Evolutionary conservation across 2,113 vertebrate species (phyloP), one percentile per base, ranked within the genome.

Genomic region (Corythoichthys intestinalis): DNA sequence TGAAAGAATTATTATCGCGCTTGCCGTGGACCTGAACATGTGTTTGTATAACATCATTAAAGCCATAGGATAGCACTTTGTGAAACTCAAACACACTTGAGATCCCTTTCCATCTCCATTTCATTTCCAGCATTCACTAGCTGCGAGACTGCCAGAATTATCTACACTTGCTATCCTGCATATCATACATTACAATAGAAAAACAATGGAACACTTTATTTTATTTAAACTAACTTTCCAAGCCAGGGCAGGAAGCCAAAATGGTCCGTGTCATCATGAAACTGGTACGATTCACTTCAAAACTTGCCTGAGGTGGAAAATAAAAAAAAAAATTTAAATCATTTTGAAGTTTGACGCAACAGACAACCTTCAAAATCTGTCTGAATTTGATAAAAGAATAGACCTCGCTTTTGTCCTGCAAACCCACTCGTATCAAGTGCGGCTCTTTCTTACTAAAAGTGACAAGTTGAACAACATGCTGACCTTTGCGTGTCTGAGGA

Each of bases 401-500:
- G 14, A 14, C 14, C 4, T 14, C 48, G 14, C 48, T 14, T 15
- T 49, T 4, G 12, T 14, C 13, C 48, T 13, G 14, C 48, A 50
- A 13, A 17, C 14, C 14, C 48, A 47, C 6, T 15, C 13, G 14
- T 15, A 50, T 50, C 48, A 15, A 1, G 3, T 50, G 3, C 48
- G 2, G 12, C 48, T 15, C 14, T 50, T 50, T 15, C 14, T 50
- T 17, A 50, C 48, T 15, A 50, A 12, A 50, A 14, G 48, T 14
- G 46, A 13, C 48, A 50, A 50, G 14, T 15, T 50, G 48, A 50
- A 50, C 48, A 50, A 15, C 48, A 50, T 50, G 48, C 8, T 54
- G 0, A 79, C 48, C 53, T 71, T 71, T 70, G 70, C 15, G 56
- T 49, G 62, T 59, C 58, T 4, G 47, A 34, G 46, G 74, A 37